These are phyloP conservation scores for Oxygymnocypris stewartii DNA, from an alignment of 2,113 vertebrate species.

Conservation along the genomic window DNA sequence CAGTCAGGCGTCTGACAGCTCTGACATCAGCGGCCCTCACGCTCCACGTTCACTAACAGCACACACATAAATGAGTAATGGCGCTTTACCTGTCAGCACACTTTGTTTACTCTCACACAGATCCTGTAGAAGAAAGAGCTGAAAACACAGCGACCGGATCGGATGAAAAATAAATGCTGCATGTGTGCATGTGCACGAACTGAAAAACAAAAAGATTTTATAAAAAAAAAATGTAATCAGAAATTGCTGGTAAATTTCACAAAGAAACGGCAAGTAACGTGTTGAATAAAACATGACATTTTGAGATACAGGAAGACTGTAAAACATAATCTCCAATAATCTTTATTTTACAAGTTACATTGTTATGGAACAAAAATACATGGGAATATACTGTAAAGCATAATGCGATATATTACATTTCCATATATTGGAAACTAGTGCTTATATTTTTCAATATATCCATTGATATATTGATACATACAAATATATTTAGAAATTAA, in stretches of 20 bases:
- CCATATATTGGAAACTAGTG: too few species aligned
- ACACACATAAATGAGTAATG: slow-evolving; percentile 93
- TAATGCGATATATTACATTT: too few species aligned
- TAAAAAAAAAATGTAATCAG: neutral
- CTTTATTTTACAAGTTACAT: neutral
- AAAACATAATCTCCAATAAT: neutral
- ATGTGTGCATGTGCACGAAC: neutral
- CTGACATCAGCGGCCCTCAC: slow-evolving; percentile 74
- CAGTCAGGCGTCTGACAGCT: slow-evolving; percentile 84
- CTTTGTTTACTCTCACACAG: slow-evolving; percentile 62
- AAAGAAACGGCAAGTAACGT: neutral
- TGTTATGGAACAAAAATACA: too few species aligned
- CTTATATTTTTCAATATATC: too few species aligned
- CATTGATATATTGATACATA: too few species aligned
- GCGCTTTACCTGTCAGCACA: slow-evolving; percentile 80
- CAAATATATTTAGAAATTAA: too few species aligned
- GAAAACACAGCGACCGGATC: neutral
- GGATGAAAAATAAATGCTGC: neutral
- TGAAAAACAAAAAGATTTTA: neutral
- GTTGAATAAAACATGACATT: neutral
- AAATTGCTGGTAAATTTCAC: neutral
- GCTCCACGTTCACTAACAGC: slow-evolving; percentile 80
- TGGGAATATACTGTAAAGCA: too few species aligned
- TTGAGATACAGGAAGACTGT: neutral
- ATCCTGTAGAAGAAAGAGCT: neutral